Percentiles rank a stretch among this genome's conserved stretches.
Conservation (phyloP, 2,113 vertebrate species). For the Machaerirhynchus nigripectus region DNA sequence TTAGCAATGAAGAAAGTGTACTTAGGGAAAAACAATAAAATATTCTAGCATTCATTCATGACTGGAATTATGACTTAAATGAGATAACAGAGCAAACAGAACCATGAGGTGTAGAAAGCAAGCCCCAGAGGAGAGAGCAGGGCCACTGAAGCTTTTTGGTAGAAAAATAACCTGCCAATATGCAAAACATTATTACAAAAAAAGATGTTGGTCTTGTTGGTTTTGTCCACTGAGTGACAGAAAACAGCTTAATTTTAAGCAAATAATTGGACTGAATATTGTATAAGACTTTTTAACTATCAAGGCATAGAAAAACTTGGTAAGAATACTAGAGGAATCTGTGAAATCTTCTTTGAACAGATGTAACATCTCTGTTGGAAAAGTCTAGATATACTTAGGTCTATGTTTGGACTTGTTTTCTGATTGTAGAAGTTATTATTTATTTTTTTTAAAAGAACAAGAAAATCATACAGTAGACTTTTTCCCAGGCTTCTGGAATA, state of each 20-base stretch:
- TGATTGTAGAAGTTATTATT: not conserved
- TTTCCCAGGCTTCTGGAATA: not conserved
- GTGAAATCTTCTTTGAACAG: not conserved
- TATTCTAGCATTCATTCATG: not conserved
- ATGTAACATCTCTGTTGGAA: not conserved
- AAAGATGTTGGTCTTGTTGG: not conserved
- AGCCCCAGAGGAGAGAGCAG: not conserved
- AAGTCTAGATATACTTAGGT: not conserved
- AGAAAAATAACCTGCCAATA: not conserved
- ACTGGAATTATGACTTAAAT: not conserved
- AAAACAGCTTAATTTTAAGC: not conserved
- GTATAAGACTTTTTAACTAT: not conserved
- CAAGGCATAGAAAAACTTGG: not conserved
- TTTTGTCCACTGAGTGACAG: not conserved
- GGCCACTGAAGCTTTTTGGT: not conserved
- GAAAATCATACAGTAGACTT: not conserved
- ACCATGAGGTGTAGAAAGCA: not conserved
- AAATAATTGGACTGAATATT: not conserved
- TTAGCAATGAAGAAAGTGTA: not conserved
- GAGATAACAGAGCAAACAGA: not conserved
- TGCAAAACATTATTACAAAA: not conserved
- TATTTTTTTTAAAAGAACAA: not conserved
- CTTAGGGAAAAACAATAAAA: not conserved
- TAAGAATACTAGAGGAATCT: not conserved
- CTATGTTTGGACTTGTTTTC: not conserved